Conservation (phyloP, 2,888 invertebrate genomes). For the Drosophila prolongata region DNA sequence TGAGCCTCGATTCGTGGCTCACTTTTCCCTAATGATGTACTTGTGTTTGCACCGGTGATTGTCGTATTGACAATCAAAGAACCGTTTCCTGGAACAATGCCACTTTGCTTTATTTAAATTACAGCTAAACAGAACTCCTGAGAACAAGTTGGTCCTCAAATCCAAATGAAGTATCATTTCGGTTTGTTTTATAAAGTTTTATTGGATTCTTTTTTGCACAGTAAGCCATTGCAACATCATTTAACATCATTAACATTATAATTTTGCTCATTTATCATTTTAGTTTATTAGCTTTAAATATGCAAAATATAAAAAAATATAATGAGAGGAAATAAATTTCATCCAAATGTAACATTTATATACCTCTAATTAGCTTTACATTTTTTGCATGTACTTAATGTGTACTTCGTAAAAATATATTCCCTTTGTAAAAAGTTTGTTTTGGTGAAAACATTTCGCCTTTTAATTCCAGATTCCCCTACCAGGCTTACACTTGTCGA, state of each 20-base stretch:
- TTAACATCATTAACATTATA: too few species aligned
- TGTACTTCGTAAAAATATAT: neutral
- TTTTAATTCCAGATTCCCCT: slow-evolving; percentile 14
- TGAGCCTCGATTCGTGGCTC: slow-evolving; percentile 36
- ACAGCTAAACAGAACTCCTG: neutral
- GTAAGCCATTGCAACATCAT: neutral
- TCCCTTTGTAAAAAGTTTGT: slow-evolving; percentile 8
- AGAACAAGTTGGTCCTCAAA: neutral
- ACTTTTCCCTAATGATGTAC: slow-evolving; percentile 32
- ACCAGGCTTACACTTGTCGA: slow-evolving; percentile 4
- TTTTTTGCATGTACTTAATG: neutral
- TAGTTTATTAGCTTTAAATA: too few species aligned
- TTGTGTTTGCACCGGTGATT: slow-evolving; percentile 27
- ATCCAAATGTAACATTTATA: too few species aligned
- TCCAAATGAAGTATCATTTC: neutral
- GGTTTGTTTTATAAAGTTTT: neutral
- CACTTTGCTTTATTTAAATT: slow-evolving; percentile 27
- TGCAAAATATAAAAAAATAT: too few species aligned
- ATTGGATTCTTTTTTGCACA: neutral
- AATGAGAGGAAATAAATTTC: too few species aligned
- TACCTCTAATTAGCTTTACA: neutral
- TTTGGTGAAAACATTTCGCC: neutral
- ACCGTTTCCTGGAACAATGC: slow-evolving; percentile 14
- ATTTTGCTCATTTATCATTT: too few species aligned
- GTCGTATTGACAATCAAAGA: slow-evolving; percentile 22